These are phyloP conservation scores for Pristionchus arcanus DNA, from an alignment of 2,888 invertebrate genomes.

Conservation along the genomic window DNA sequence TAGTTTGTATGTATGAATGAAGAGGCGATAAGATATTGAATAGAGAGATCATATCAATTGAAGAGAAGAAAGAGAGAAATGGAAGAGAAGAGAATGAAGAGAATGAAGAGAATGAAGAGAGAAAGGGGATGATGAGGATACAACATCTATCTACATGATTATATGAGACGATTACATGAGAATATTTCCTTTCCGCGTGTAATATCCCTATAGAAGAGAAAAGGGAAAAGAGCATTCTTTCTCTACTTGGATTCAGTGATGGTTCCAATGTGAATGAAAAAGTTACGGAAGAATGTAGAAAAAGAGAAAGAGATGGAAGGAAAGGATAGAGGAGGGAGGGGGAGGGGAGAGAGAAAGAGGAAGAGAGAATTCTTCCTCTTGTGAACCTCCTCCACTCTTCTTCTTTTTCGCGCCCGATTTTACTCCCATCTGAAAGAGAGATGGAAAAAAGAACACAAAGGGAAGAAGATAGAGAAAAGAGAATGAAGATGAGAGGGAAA, in stretches of 20 bases:
- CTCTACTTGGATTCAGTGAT: too few species aligned
- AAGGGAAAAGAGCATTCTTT: too few species aligned
- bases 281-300: background rate
- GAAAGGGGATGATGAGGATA: background rate
- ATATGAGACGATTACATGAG: too few species aligned
- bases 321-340: background rate
- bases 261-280: background rate
- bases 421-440: too few species aligned
- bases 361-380: constrained; percentile 31
- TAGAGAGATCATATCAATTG: background rate
- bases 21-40: background rate
- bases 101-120: background rate
- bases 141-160: too few species aligned
- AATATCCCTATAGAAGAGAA: too few species aligned
- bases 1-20: constrained; percentile 8
- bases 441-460: too few species aligned
- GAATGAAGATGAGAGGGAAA: background rate
- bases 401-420: too few species aligned
- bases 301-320: background rate
- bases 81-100: background rate
- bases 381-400: too few species aligned
- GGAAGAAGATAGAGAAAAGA: background rate
- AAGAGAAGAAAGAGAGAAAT: background rate
- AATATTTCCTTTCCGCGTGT: too few species aligned
- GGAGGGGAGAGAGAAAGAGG: constrained; percentile 30